phyloP scores from a whole-genome alignment of 2,113 vertebrate genomes.

The Thalassoma bifasciatum region DNA sequence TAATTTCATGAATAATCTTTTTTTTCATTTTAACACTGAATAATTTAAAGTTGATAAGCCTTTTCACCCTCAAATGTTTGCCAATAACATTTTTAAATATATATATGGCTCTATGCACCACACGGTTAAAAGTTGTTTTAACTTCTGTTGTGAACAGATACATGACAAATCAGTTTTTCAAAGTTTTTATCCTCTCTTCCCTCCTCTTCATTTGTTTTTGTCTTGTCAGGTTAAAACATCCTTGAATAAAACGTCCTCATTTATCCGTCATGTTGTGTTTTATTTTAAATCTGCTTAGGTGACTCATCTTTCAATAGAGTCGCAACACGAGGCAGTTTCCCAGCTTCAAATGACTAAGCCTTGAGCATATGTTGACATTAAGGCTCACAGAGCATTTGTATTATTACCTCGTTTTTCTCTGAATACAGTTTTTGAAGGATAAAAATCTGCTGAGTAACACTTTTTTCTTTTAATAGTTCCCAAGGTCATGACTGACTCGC shows the following conservation, averaged over 20 bases:
- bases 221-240: slow-evolving; percentile 9
- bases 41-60: too few relatives aligned
- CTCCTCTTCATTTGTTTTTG: background rate
- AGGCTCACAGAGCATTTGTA: background rate
- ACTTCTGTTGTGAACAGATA: background rate
- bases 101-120: too few relatives aligned
- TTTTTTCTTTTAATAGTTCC: background rate
- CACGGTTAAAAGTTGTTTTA: too few relatives aligned
- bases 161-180: background rate
- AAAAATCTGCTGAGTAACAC: background rate
- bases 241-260: background rate
- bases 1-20: too few relatives aligned
- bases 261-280: background rate
- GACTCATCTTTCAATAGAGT: background rate
- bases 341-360: background rate
- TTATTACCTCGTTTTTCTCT: background rate
- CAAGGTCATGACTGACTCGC: background rate
- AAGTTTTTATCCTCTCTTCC: too few relatives aligned
- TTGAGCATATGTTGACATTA: background rate
- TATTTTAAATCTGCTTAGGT: background rate
- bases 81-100: too few relatives aligned
- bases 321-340: background rate
- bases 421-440: slow-evolving; percentile 2
- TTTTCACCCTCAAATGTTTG: too few relatives aligned
- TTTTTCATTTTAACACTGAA: too few relatives aligned